A percentile compares a stretch with the other conserved stretches of the same genome.
phyloP scores from a whole-genome alignment of 1,140 invertebrate species.

The Planococcus citri region DNA sequence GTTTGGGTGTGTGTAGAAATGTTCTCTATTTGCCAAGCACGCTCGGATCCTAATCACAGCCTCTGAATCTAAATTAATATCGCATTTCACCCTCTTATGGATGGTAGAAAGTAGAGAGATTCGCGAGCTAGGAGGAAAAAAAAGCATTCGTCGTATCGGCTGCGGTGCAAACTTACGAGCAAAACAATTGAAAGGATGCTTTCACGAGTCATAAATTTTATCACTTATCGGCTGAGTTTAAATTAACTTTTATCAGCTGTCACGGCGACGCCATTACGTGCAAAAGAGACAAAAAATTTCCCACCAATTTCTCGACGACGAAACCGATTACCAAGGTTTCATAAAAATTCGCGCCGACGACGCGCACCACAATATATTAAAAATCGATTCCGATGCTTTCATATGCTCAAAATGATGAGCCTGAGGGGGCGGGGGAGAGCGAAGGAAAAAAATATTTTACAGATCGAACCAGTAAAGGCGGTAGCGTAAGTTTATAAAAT shows the following conservation, averaged over 20 bases:
- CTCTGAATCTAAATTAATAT: too few relatives aligned
- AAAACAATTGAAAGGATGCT: neutral
- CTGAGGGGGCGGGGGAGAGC: too few relatives aligned
- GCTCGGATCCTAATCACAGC: too few relatives aligned
- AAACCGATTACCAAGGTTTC: neutral
- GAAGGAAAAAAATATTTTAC: neutral
- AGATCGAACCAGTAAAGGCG: neutral
- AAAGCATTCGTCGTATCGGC: too few relatives aligned
- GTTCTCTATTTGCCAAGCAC: too few relatives aligned
- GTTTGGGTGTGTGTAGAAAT: too few relatives aligned
- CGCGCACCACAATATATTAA: neutral
- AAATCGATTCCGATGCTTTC: neutral
- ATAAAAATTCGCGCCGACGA: neutral
- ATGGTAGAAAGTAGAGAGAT: too few relatives aligned
- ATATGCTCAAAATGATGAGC: neutral
- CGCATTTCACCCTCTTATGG: too few relatives aligned
- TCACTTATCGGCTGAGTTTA: neutral
- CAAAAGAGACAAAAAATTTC: neutral
- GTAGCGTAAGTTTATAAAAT: slow-evolving; percentile 8
- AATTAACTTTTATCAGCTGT: neutral
- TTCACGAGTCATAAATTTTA: neutral
- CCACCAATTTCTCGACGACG: neutral
- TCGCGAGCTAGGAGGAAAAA: too few relatives aligned
- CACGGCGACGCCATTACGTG: neutral
- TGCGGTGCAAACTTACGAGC: too few relatives aligned